These are phyloP conservation scores for Noctua janthe DNA, from an alignment of 2,888 invertebrate species.

Conservation along the genomic window DNA sequence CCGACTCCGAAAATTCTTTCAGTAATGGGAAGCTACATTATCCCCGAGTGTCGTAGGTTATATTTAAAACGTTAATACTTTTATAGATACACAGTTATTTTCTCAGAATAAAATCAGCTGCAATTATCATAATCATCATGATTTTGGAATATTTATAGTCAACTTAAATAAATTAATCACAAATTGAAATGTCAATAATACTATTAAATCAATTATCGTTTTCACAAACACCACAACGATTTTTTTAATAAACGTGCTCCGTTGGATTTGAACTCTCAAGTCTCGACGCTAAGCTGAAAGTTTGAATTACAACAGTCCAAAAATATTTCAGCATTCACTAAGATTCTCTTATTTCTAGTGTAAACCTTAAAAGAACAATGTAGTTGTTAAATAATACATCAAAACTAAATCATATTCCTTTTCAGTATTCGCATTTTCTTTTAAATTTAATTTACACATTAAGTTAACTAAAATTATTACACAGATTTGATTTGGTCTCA, in stretches of 20 bases:
- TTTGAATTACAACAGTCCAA: background rate
- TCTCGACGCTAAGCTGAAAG: background rate
- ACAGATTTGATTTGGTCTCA: background rate
- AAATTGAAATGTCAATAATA: constrained; percentile 16
- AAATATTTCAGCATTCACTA: background rate
- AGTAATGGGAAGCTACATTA: background rate
- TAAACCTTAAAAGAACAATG: background rate
- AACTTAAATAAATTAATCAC: constrained; percentile 4
- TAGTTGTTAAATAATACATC: background rate
- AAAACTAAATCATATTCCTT: background rate
- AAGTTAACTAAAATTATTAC: background rate
- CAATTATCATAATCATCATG: background rate
- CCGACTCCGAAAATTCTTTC: background rate
- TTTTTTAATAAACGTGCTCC: background rate
- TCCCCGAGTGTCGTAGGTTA: too few relatives aligned
- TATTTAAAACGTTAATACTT: background rate
- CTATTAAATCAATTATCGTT: background rate
- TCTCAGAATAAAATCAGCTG: background rate
- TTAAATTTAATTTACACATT: background rate
- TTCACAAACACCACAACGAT: background rate
- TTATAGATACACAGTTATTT: constrained; percentile 3
- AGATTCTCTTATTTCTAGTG: background rate
- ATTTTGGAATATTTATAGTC: constrained; percentile 24
- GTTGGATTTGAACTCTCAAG: background rate
- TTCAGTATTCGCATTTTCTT: background rate